Percentiles rank a stretch among this genome's conserved stretches.
Conservation (phyloP, 1,140 invertebrate genomes). For the Drosophila jambulina region DNA sequence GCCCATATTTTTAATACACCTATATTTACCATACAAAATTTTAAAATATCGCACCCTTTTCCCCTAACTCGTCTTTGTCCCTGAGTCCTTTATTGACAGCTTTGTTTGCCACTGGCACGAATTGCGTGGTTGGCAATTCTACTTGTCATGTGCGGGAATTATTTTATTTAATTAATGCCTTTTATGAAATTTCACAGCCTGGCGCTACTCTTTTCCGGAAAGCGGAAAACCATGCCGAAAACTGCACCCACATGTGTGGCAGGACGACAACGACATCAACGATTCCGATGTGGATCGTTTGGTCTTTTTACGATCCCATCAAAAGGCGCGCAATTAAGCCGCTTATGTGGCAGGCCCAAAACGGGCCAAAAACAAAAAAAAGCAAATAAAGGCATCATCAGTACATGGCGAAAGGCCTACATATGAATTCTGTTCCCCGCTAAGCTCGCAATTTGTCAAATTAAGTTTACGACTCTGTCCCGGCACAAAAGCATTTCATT, state of each 20-base stretch:
- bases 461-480: constrained; percentile 67
- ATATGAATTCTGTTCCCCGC: constrained; percentile 30
- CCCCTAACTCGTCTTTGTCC: neutral
- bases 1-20: neutral
- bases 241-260: constrained; percentile 35
- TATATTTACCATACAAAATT: neutral
- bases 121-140: constrained; percentile 52
- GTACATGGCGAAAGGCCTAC: neutral
- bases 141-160: constrained; percentile 33
- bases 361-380: constrained; percentile 13
- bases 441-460: constrained; percentile 74
- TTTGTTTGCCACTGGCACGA: constrained; percentile 25
- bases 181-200: constrained; percentile 44
- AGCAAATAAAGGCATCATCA: constrained; percentile 11
- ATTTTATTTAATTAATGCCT: constrained; percentile 64
- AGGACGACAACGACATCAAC: constrained; percentile 24
- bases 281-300: constrained; percentile 53
- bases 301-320: constrained; percentile 59
- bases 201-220: constrained; percentile 23
- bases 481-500: constrained; percentile 55
- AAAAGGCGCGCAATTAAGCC: constrained; percentile 74
- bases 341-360: constrained; percentile 53
- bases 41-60: no score
- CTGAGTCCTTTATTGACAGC: constrained; percentile 7
- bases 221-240: neutral